Conservation (phyloP, 2,113 vertebrate species). For the Oreochromis aureus region DNA sequence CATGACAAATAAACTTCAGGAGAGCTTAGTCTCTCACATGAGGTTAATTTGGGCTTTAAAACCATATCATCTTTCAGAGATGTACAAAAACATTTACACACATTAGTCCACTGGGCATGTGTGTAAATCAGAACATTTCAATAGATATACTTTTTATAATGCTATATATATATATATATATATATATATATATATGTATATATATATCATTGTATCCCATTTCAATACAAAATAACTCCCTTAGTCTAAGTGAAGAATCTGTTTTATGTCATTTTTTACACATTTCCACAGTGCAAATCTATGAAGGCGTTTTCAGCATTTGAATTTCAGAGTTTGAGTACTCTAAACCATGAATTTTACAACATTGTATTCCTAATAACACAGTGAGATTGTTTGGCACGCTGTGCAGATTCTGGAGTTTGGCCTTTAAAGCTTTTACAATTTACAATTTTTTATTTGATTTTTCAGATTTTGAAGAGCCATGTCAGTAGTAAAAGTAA, state of each 20-base stretch:
- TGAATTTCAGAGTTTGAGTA: background rate
- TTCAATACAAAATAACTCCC: background rate
- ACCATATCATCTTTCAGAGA: accelerated
- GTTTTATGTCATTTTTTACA: background rate
- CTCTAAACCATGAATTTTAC: background rate
- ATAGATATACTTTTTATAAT: background rate
- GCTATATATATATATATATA: background rate
- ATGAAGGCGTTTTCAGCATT: background rate
- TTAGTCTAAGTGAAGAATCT: background rate
- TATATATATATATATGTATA: background rate
- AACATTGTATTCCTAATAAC: background rate
- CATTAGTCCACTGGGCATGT: too few species aligned
- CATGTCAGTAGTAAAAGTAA: accelerated
- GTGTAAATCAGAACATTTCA: background rate
- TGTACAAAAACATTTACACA: accelerated
- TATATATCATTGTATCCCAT: background rate
- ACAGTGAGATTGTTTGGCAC: background rate
- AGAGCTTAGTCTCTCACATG: background rate
- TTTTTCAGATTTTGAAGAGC: background rate
- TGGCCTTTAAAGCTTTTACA: background rate
- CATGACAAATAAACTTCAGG: background rate
- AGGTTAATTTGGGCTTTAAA: accelerated
- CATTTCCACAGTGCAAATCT: background rate
- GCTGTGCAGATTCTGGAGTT: too few species aligned
- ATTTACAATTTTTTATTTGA: background rate